phyloP scores from a whole-genome alignment of 2,797 vertebrate species.

The Galago senegalensis region DNA sequence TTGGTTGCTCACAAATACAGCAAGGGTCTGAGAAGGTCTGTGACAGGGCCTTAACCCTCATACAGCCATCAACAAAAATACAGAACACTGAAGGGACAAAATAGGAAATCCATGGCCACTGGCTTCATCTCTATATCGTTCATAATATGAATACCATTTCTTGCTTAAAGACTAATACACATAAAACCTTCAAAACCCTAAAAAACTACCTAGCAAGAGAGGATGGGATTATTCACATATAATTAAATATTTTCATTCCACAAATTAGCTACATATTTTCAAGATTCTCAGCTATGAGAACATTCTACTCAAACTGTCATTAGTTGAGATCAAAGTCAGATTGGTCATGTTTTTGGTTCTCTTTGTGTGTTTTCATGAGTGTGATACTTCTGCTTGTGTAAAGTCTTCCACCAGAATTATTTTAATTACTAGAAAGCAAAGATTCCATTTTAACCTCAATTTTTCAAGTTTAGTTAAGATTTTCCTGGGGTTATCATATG shows the following conservation, averaged over 20 bases:
- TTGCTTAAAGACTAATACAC: slow-evolving; percentile 30
- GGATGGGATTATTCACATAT: not conserved
- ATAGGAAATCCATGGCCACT: slow-evolving; percentile 40
- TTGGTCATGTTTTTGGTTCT: not conserved
- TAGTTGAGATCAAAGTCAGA: slow-evolving; percentile 40
- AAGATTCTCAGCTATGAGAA: not conserved
- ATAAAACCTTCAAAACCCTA: not conserved
- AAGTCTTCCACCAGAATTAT: slow-evolving; percentile 43
- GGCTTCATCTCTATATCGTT: slow-evolving; percentile 1
- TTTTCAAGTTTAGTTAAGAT: slow-evolving; percentile 32
- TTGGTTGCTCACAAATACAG: slow-evolving; percentile 25
- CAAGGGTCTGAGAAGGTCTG: not conserved
- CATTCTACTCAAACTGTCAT: slow-evolving; percentile 28
- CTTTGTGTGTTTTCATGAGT: slow-evolving; percentile 42
- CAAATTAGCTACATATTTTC: slow-evolving; percentile 60
- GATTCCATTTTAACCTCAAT: slow-evolving; percentile 52
- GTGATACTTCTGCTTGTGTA: slow-evolving; percentile 30
- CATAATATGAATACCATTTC: not conserved
- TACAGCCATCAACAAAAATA: not conserved
- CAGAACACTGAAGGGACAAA: slow-evolving; percentile 9
- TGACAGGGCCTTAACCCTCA: not conserved
- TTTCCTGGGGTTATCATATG: slow-evolving; percentile 3
- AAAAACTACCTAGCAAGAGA: not conserved
- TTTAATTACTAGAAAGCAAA: slow-evolving; percentile 29
- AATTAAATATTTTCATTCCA: slow-evolving; percentile 48